Evolutionary conservation across 2,888 invertebrate genomes (phyloP).

Genomic region (Platynereis dumerilii): DNA sequence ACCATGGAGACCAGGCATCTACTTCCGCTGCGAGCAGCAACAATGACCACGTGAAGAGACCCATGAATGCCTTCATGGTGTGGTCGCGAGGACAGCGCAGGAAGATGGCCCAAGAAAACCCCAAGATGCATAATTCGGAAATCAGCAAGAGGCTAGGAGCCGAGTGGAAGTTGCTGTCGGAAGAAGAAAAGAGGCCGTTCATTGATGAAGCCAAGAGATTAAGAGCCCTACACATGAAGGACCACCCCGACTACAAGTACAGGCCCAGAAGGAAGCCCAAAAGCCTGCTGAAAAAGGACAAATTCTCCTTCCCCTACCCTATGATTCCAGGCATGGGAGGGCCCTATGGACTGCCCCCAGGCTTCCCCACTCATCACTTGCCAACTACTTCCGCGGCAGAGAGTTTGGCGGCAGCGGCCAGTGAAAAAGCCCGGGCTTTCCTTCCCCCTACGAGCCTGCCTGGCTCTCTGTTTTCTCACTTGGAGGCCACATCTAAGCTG

Average conservation of each 20-base stretch:
- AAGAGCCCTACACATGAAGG: slow-evolving; percentile 98
- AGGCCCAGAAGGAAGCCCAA: slow-evolving; percentile 95
- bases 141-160: slow-evolving; percentile 97
- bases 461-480: slow-evolving; percentile 16
- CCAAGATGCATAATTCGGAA: slow-evolving; percentile 99
- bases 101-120: slow-evolving; percentile 99
- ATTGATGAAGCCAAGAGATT: slow-evolving; percentile 98
- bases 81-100: slow-evolving; percentile 97
- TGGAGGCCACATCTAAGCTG: slow-evolving; percentile 39
- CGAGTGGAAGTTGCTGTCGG: slow-evolving; percentile 96
- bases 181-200: slow-evolving; percentile 95
- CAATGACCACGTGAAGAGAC: slow-evolving; percentile 86
- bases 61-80: slow-evolving; percentile 99
- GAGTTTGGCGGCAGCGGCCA: slow-evolving; percentile 27
- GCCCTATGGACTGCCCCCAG: slow-evolving; percentile 25
- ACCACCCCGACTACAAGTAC: slow-evolving; percentile 99
- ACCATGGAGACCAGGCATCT: not conserved
- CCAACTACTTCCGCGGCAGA: slow-evolving; percentile 27
- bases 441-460: slow-evolving; percentile 47
- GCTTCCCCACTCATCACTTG: not conserved
- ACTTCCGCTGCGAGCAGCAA: slow-evolving; percentile 3
- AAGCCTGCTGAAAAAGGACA: slow-evolving; percentile 84
- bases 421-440: slow-evolving; percentile 42
- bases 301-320: slow-evolving; percentile 64
- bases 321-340: slow-evolving; percentile 49